Conservation (phyloP, 1,140 invertebrate species). For the Bombus balteatus region DNA sequence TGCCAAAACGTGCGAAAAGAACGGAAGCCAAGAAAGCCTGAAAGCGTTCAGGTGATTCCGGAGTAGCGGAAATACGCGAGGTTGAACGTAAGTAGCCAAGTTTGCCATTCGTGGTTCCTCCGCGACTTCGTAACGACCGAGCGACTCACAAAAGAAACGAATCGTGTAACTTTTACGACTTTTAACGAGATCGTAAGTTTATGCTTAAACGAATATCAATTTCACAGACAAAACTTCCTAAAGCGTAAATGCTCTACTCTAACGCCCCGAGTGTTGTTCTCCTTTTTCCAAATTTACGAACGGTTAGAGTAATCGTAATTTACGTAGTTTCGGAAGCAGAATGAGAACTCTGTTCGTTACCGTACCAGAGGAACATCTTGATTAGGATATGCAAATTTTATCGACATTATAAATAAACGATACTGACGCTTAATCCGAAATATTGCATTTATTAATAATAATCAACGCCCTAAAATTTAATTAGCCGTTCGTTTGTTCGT, state of each 20-base stretch:
- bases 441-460: not conserved
- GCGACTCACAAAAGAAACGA: slow-evolving; percentile 45
- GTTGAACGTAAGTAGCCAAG: slow-evolving; percentile 48
- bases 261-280: not conserved
- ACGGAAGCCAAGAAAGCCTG: slow-evolving; percentile 54
- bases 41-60: slow-evolving; percentile 43
- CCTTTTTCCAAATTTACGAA: not conserved
- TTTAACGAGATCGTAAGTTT: slow-evolving; percentile 50
- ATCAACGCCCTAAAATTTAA: not conserved
- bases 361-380: not conserved
- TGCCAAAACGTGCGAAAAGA: slow-evolving; percentile 68
- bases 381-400: not conserved
- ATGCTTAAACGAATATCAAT: slow-evolving; percentile 51
- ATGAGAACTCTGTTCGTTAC: not conserved
- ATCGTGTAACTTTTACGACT: slow-evolving; percentile 55
- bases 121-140: slow-evolving; percentile 44
- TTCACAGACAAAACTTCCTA: slow-evolving; percentile 29
- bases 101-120: slow-evolving; percentile 45
- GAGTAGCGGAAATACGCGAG: slow-evolving; percentile 25
- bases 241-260: slow-evolving; percentile 1
- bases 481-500: not conserved
- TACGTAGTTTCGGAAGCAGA: not conserved
- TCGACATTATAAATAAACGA: not conserved
- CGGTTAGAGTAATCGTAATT: not conserved
- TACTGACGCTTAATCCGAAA: not conserved